phyloP scores from a whole-genome alignment of 1,140 invertebrate species.

The Drosophila littoralis region DNA sequence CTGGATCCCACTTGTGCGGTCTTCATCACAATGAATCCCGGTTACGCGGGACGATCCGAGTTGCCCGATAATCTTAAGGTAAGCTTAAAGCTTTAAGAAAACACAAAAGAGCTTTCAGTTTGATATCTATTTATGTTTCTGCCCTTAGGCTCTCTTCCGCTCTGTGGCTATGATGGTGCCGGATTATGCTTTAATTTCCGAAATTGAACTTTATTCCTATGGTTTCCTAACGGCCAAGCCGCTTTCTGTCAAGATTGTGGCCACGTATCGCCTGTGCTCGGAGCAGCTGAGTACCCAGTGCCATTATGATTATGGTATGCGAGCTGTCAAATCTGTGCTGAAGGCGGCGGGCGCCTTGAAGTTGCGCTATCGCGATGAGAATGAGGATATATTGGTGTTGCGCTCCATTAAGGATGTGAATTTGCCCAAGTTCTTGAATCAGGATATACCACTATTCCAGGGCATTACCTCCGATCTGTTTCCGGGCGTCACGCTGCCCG shows the following conservation, averaged over 20 bases:
- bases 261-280: constrained; percentile 96
- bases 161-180: constrained; percentile 99
- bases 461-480: constrained; percentile 97
- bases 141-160: constrained; percentile 92
- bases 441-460: constrained; percentile 94
- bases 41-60: constrained; percentile 95
- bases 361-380: constrained; percentile 93
- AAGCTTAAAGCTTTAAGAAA: constrained; percentile 1
- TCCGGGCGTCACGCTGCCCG: constrained; percentile 91
- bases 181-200: constrained; percentile 97
- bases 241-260: constrained; percentile 96
- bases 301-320: constrained; percentile 98
- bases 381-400: constrained; percentile 92
- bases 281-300: constrained; percentile 97
- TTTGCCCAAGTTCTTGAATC: constrained; percentile 94
- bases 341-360: constrained; percentile 96
- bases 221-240: constrained; percentile 96
- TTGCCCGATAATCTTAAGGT: constrained; percentile 97
- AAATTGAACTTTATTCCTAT: constrained; percentile 96
- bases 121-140: no score
- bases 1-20: constrained; percentile 96
- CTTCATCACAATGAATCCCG: constrained; percentile 98
- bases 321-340: constrained; percentile 95
- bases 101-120: no score
- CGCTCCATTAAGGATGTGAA: constrained; percentile 97